Conservation (phyloP, 2,113 vertebrate genomes). For the Tetraodon nigroviridis region DNA sequence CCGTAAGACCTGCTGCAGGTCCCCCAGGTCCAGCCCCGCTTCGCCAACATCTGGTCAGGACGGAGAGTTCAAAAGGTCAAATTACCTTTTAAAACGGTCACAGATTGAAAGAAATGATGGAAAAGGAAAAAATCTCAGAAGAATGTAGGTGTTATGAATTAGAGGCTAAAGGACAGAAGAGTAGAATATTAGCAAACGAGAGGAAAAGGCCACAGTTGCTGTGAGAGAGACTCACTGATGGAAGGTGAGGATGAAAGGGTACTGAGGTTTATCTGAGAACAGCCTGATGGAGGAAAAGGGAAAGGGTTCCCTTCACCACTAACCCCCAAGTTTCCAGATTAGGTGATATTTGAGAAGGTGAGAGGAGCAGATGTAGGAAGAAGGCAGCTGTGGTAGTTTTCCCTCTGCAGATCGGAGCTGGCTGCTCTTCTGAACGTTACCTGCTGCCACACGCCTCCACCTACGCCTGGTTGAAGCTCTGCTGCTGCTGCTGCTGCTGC, state of each 20-base stretch:
- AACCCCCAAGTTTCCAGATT: conserved; percentile 22
- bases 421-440: conserved; percentile 57
- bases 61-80: conserved; percentile 16
- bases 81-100: background rate
- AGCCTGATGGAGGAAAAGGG: conserved; percentile 1
- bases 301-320: conserved; percentile 20
- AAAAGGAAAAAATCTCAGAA: background rate
- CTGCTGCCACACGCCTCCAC: conserved; percentile 55
- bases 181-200: conserved; percentile 5
- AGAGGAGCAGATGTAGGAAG: conserved; percentile 35
- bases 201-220: conserved; percentile 7
- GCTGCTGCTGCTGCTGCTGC: conserved; percentile 38
- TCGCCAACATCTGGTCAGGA: conserved; percentile 12
- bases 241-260: conserved; percentile 13
- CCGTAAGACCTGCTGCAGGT: conserved; percentile 66
- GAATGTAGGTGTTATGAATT: background rate
- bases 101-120: too few species aligned
- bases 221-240: conserved; percentile 1
- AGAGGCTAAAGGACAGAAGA: background rate
- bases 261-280: background rate
- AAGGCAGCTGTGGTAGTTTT: conserved; percentile 20
- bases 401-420: conserved; percentile 33
- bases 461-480: conserved; percentile 42
- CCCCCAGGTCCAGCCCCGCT: conserved; percentile 54
- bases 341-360: conserved; percentile 37